These are phyloP conservation scores for Megaceryle maxima DNA, from an alignment of 2,113 vertebrate species.

Conservation along the genomic window DNA sequence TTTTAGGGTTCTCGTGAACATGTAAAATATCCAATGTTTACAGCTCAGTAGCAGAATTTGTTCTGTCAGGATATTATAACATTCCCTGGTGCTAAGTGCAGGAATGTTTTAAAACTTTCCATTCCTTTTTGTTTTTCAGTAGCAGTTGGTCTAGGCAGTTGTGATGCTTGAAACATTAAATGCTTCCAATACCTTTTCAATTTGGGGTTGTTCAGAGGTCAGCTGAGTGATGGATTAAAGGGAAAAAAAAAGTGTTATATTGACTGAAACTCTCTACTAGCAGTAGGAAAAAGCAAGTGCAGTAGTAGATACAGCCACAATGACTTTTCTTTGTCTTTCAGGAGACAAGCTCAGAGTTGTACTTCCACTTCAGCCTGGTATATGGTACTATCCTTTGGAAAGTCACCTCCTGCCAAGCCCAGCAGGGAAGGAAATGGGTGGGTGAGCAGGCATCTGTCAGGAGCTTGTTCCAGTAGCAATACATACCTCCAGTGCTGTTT, in stretches of 20 bases:
- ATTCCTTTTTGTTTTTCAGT: not conserved
- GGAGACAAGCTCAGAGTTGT: not conserved
- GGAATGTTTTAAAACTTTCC: conserved; percentile 2
- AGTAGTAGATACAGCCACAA: not conserved
- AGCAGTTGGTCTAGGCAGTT: not conserved
- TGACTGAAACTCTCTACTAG: not conserved
- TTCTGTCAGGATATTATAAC: not conserved
- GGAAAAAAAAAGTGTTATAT: not conserved
- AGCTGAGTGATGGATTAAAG: not conserved
- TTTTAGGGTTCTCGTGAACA: not conserved
- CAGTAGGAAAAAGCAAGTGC: not conserved
- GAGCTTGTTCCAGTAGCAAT: not conserved
- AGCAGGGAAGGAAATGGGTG: not conserved
- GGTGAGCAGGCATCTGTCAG: not conserved
- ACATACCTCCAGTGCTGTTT: not conserved
- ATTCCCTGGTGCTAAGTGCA: not conserved
- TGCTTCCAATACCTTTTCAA: not conserved
- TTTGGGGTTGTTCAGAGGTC: not conserved
- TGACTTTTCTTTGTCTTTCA: not conserved
- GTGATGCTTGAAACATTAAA: not conserved
- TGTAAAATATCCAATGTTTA: not conserved
- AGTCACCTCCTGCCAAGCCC: not conserved
- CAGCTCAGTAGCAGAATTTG: not conserved
- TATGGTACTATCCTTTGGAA: not conserved
- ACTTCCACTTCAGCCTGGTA: not conserved